A percentile compares a stretch with the other conserved stretches of the same genome.
Evolutionary conservation across 2,888 invertebrate genomes (phyloP).

Genomic region (Panopea generosa): DNA sequence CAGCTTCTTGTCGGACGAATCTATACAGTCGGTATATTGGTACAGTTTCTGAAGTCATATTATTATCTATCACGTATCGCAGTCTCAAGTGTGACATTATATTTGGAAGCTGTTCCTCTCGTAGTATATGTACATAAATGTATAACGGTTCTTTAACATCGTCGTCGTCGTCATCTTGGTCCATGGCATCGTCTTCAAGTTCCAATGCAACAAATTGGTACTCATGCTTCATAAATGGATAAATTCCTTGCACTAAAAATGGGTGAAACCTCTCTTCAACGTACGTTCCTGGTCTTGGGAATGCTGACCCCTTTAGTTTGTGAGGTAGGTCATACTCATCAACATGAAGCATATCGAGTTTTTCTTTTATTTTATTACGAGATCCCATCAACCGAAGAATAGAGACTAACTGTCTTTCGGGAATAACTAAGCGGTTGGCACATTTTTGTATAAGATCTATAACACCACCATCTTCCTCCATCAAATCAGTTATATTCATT

Average conservation of each 20-base stretch:
- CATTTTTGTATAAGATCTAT: background rate
- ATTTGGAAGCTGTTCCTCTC: background rate
- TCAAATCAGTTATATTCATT: background rate
- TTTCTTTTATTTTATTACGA: conserved; percentile 1
- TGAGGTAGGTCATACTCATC: conserved; percentile 5
- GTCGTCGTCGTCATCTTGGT: background rate
- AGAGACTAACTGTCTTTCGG: too few relatives aligned
- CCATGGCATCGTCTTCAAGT: conserved; percentile 1
- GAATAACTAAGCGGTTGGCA: background rate
- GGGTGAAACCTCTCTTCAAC: conserved; percentile 46
- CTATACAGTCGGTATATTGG: conserved; percentile 26
- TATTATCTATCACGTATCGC: conserved; percentile 10
- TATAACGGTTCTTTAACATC: conserved; percentile 14
- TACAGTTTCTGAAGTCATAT: conserved; percentile 2
- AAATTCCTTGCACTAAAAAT: conserved; percentile 42
- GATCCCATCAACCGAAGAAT: background rate
- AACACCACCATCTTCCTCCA: background rate
- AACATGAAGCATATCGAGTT: conserved; percentile 19
- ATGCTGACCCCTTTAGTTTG: background rate
- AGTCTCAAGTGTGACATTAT: background rate
- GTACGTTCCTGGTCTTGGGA: conserved; percentile 54
- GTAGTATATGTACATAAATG: conserved; percentile 26
- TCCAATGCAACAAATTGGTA: conserved; percentile 50
- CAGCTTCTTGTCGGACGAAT: conserved; percentile 16
- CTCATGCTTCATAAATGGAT: conserved; percentile 36